Evolutionary conservation across 2,888 invertebrate species (phyloP), one percentile per base, ranked within the genome.

Genomic region (Netelia melanura): DNA sequence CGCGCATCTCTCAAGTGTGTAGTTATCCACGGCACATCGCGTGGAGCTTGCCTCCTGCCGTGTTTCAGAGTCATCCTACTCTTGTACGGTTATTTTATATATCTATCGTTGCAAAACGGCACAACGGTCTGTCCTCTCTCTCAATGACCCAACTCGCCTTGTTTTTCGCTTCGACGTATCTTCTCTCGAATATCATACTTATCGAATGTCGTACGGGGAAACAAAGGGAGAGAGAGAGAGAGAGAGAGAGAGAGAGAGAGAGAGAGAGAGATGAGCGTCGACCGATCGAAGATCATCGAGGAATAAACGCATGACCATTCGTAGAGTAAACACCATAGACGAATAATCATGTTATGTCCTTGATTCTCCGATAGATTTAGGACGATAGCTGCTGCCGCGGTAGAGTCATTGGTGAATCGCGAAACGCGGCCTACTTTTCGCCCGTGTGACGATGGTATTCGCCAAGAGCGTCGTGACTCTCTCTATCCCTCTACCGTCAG

Each of bases 361-460:
- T 81, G 81, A 85, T 85, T 85, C 75, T 64, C 65, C 52, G 72
- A 75, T 44, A 84, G 8, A 61, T 11, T 5, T 44, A 58, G 58
- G 8, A 21, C 9, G 38, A 54, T 25, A 65, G 30, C 10, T 25
- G 43, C 14, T 52, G 71, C 54, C 79, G 71, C 3, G 64, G 25
- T 38, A 71, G 75, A 58, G 44, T 52, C 79, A 75, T 61, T 78
- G 79, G 82, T 82, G 85, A 79, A 75, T 82, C 85, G 85, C 82
- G 75, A 82, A 81, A 81, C 64, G 72, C 79, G 85, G 82, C 75
- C 85, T 85, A 85, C 85, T 85, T 85, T 79, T 79, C 75, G 65
- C 67, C 56, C 44, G 25, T 62, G 43, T 30, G 17, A 38, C 25
- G 61, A 65, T 67, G 75, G 65, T 65, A 78, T 79, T 82, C 79